These are phyloP conservation scores for Typhlichthys subterraneus DNA, from an alignment of 2,797 vertebrate genomes.

Conservation along the genomic window DNA sequence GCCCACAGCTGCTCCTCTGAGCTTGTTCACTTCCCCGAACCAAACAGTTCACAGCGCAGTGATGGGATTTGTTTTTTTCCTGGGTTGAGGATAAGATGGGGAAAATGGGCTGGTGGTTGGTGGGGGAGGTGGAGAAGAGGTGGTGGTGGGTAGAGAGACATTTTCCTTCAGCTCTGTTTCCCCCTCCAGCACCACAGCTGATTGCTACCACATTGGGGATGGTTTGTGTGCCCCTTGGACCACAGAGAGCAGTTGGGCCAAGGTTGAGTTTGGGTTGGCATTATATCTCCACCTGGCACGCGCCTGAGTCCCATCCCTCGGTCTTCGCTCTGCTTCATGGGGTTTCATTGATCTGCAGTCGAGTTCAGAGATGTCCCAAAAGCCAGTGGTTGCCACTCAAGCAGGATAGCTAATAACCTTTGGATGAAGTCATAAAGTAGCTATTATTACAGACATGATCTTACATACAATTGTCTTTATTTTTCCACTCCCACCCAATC, in stretches of 20 bases:
- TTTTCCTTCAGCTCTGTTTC: conserved; percentile 56
- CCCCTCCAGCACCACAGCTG: conserved; percentile 62
- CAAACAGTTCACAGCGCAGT: conserved; percentile 45
- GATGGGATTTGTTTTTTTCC: conserved; percentile 23
- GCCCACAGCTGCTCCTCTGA: conserved; percentile 60
- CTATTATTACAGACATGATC: conserved; percentile 43
- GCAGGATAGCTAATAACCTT: conserved; percentile 42
- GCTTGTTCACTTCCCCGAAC: conserved; percentile 64
- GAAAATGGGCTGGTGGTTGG: conserved; percentile 23
- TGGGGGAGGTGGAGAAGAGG: conserved; percentile 34
- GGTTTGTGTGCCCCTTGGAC: conserved; percentile 44
- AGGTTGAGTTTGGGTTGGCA: conserved; percentile 25
- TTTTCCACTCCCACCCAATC: conserved; percentile 32
- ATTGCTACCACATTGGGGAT: conserved; percentile 78
- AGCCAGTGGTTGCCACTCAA: conserved; percentile 34
- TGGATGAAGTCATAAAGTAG: conserved; percentile 42
- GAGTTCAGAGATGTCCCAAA: conserved; percentile 41
- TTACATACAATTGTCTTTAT: conserved; percentile 27
- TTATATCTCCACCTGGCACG: conserved; percentile 39
- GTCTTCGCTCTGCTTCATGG: background rate
- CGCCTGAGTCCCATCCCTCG: conserved; percentile 17
- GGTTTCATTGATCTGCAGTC: conserved; percentile 38
- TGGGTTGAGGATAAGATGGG: conserved; percentile 22
- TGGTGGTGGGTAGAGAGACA: conserved; percentile 22
- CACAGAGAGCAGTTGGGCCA: conserved; percentile 53